Percentiles rank a stretch among this genome's conserved stretches.
Evolutionary conservation across 2,888 invertebrate species (phyloP).

Genomic region (Choristoneura rosaceana): DNA sequence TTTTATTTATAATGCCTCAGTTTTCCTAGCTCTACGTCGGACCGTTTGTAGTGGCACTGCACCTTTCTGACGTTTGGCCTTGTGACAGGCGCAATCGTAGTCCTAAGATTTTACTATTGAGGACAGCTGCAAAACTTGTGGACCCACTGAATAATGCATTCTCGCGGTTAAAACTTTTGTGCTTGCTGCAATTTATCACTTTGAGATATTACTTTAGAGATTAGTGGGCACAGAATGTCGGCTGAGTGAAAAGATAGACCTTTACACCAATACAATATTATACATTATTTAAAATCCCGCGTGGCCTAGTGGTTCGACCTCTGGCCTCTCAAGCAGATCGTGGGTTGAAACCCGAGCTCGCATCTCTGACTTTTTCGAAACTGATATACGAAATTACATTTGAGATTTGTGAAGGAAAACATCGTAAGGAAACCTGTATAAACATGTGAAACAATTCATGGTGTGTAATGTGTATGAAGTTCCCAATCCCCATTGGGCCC

Average conservation of each 20-base stretch:
- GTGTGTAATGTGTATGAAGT: no score
- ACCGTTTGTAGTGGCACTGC: slow-evolving; percentile 42
- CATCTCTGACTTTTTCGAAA: no score
- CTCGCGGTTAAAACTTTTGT: background rate
- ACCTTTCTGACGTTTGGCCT: slow-evolving; percentile 41
- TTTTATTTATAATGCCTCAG: background rate
- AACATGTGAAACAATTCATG: no score
- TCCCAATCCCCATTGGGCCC: no score
- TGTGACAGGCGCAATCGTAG: slow-evolving; percentile 39
- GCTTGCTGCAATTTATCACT: slow-evolving; percentile 6
- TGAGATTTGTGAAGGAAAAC: no score
- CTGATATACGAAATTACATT: no score
- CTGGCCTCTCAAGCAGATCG: no score
- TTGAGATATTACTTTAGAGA: background rate
- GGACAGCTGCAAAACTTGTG: slow-evolving; percentile 29
- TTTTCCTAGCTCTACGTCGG: slow-evolving; percentile 35
- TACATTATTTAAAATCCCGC: no score
- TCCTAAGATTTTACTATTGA: slow-evolving; percentile 33
- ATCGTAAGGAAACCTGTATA: no score
- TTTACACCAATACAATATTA: no score
- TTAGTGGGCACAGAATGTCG: background rate
- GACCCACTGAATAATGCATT: slow-evolving; percentile 13
- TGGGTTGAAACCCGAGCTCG: no score
- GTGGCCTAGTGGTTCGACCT: no score
- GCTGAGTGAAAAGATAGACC: background rate